Percentiles rank a stretch among this genome's conserved stretches.
These are phyloP conservation scores for Riptortus pedestris DNA, from an alignment of 1,140 invertebrate genomes.

Conservation along the genomic window DNA sequence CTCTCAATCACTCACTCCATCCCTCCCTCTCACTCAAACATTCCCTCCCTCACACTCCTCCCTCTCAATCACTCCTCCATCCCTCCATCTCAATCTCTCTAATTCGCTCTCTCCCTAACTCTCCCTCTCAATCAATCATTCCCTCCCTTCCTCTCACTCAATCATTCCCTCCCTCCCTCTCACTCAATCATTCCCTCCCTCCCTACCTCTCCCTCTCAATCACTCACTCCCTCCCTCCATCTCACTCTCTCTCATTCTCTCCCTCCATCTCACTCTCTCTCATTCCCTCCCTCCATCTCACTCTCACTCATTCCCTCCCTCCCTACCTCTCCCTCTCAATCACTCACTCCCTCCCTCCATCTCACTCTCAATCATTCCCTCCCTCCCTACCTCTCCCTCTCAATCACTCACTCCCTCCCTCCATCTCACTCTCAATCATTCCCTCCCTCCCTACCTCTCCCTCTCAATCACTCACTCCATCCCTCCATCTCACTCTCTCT, in stretches of 20 bases:
- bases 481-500: slow-evolving; percentile 8
- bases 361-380: background rate
- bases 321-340: background rate
- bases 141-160: background rate
- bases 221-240: too few relatives aligned
- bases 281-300: too few relatives aligned
- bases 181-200: too few relatives aligned
- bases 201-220: too few relatives aligned
- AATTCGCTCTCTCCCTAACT: background rate
- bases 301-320: too few relatives aligned
- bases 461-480: slow-evolving; percentile 1
- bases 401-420: slow-evolving; percentile 1
- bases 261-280: too few relatives aligned
- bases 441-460: slow-evolving; percentile 3
- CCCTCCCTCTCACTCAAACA: too few relatives aligned
- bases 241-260: too few relatives aligned
- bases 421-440: background rate
- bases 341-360: background rate
- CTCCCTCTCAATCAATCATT: background rate
- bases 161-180: background rate
- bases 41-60: background rate
- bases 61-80: background rate
- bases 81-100: slow-evolving; percentile 5
- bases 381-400: background rate
- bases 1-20: too few relatives aligned